Percentiles rank a stretch among this genome's conserved stretches.
Evolutionary conservation across 2,888 invertebrate species (phyloP).

Genomic region (Mellilla xanthometata): DNA sequence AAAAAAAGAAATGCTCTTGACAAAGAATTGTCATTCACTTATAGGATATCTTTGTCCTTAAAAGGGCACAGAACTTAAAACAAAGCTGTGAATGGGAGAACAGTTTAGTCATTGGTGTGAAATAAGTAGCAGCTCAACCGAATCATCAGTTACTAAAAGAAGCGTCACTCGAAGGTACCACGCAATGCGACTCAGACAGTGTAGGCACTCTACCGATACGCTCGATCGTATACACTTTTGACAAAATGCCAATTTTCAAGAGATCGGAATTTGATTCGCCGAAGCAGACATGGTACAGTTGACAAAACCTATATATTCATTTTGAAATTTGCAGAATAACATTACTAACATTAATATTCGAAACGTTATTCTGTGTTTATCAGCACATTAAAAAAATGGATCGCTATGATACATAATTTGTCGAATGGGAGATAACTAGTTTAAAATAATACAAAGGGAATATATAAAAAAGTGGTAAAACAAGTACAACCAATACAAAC

Average conservation of each 20-base stretch:
- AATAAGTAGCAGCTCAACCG: constrained; percentile 10
- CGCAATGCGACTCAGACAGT: constrained; percentile 13
- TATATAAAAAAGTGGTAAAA: too few relatives aligned
- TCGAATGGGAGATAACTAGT: too few relatives aligned
- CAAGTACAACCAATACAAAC: too few relatives aligned
- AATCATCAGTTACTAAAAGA: constrained; percentile 5
- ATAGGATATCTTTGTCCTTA: background rate
- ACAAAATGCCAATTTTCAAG: constrained; percentile 18
- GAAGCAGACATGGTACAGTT: background rate
- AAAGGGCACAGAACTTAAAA: background rate
- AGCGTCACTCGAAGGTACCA: constrained; percentile 16
- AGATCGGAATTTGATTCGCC: constrained; percentile 12
- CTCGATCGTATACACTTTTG: constrained; percentile 6
- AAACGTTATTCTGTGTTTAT: too few relatives aligned
- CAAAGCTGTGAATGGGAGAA: background rate
- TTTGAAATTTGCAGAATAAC: too few relatives aligned
- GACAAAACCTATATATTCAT: too few relatives aligned
- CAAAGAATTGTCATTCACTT: background rate
- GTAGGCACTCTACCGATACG: background rate
- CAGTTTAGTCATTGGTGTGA: constrained; percentile 13
- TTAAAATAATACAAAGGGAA: too few relatives aligned
- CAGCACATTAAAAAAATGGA: too few relatives aligned
- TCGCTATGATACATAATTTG: too few relatives aligned
- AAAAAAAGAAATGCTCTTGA: too few relatives aligned
- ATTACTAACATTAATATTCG: too few relatives aligned